Evolutionary conservation across 30 jellyfish, hydroid and myxozoan genomes (phyloP), one percentile per base, ranked within the genome.

Genomic region (Hydra vulgaris): DNA sequence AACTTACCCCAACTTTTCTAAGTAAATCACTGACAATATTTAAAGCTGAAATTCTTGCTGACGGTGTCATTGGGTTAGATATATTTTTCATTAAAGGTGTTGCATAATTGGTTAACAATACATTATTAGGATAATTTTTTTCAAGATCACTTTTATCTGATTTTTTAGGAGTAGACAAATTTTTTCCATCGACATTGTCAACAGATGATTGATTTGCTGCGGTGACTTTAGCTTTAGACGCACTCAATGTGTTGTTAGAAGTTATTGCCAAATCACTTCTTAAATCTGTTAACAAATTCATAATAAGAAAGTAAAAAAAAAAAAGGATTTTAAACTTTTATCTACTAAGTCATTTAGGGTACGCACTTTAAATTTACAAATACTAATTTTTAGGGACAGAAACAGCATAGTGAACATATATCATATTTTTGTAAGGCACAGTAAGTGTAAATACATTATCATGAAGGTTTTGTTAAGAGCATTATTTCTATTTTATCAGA

Each of bases 1-100:
- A 4, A 79, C 98, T 83, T 80, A 92, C 98, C 85, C 98, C 98
- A 76, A 92, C 98, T 80, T 92, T 92, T 79, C 98, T 69, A 21
- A 92, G 87, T 21, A 92, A 84, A 81, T 92, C 98, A 0, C 98
- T 95, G 25, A 92, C 98, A 7, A 92, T 92, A 77, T 92, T 92
- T 73, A 92, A 66, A 1, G 98, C 98, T 0, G 98, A 92, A 25
- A 92, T 92, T 72, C 98, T 74, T n/a, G 98, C 96, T 7, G 98
- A 84, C 1, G 98, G 98, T 67, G 96, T 92, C 79, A 92, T 25
- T 1, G 96, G 21, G 66, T 78, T 78, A 15, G 85, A 61, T 17
- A 25, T 75, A 75, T 26, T 23, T 19, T 61, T 27, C 40, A 20
- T 52, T 18, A 18, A 21, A 8, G 85, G 77, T 20, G 85, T 54